Conservation (phyloP, 2,888 invertebrate species). For the Nomada ruficornis region DNA sequence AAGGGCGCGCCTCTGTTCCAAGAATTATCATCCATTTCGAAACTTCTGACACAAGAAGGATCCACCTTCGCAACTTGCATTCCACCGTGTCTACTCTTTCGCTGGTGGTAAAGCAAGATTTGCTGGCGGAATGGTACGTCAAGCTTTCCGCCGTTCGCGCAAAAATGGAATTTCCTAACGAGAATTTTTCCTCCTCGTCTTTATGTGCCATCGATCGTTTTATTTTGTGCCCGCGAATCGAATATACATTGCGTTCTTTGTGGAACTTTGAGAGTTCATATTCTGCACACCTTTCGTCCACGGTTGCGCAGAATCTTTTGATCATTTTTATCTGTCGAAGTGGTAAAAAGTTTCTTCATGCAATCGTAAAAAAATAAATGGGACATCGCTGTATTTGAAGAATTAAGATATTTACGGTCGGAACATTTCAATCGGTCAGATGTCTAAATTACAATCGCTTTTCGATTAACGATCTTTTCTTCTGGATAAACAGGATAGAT, state of each 20-base stretch:
- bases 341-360: too few species aligned
- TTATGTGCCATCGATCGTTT: background rate
- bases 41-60: conserved; percentile 47
- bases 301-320: background rate
- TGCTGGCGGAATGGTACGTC: background rate
- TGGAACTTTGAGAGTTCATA: too few species aligned
- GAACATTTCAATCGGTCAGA: too few species aligned
- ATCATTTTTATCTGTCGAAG: background rate
- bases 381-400: background rate
- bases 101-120: conserved; percentile 6
- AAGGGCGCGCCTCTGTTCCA: conserved; percentile 31
- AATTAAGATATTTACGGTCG: too few species aligned
- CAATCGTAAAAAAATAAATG: background rate
- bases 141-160: conserved; percentile 24
- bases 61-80: conserved; percentile 9
- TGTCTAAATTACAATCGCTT: too few species aligned
- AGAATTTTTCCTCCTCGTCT: conserved; percentile 17
- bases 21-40: conserved; percentile 52
- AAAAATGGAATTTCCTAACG: conserved; percentile 46
- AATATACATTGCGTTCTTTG: background rate
- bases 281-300: too few species aligned
- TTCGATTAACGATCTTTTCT: too few species aligned
- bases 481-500: too few species aligned
- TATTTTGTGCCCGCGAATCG: background rate
- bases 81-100: background rate